These are phyloP conservation scores for Marmota monax DNA, from an alignment of 2,113 vertebrate species.

Conservation along the genomic window DNA sequence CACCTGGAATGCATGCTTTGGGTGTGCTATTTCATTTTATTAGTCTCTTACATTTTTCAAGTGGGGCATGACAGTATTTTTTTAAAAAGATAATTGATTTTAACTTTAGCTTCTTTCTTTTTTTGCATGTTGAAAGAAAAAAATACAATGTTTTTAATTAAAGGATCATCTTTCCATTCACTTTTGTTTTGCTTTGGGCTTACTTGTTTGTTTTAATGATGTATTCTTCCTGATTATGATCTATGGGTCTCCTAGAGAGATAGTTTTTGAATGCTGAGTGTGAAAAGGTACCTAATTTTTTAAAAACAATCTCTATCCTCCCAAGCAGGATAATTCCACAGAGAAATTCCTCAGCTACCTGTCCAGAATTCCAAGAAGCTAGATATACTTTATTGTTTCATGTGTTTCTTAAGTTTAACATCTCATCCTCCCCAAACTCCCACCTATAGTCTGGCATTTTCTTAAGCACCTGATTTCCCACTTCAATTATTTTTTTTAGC, in stretches of 20 bases:
- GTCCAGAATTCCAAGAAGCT: not conserved
- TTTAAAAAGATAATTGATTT: not conserved
- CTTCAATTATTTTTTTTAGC: not conserved
- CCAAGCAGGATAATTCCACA: not conserved
- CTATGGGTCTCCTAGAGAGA: not conserved
- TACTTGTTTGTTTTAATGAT: constrained; percentile 10
- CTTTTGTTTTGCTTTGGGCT: not conserved
- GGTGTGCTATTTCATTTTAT: not conserved
- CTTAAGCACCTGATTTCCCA: not conserved
- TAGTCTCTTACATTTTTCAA: not conserved
- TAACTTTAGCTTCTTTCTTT: not conserved
- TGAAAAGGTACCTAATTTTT: not conserved
- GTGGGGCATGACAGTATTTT: not conserved
- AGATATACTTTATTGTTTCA: not conserved
- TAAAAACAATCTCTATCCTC: not conserved
- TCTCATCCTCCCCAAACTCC: not conserved
- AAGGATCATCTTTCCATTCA: not conserved
- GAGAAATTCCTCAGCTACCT: not conserved
- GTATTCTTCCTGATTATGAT: not conserved
- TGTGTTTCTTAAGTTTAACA: not conserved
- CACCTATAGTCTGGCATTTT: not conserved
- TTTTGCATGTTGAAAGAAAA: not conserved
- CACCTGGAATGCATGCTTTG: not conserved
- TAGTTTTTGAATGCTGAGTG: constrained; percentile 4
- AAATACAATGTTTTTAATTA: not conserved